These are phyloP conservation scores for Abramis brama DNA, from an alignment of 2,113 vertebrate genomes.

Conservation along the genomic window DNA sequence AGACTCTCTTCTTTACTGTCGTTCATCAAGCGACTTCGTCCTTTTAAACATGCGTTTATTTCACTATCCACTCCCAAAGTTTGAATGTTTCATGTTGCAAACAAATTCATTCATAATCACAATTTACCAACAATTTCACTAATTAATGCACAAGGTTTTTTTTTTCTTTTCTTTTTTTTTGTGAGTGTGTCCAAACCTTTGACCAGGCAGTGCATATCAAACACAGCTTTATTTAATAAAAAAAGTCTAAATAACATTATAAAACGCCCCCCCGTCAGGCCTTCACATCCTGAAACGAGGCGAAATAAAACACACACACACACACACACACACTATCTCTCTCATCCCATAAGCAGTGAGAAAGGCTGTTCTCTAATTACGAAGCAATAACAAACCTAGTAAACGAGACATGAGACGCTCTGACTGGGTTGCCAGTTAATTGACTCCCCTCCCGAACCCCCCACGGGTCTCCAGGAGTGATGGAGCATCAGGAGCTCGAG, in stretches of 20 bases:
- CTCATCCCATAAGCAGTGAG: slow-evolving; percentile 76
- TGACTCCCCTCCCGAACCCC: slow-evolving; percentile 50
- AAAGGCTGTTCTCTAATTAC: slow-evolving; percentile 77
- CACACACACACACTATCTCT: slow-evolving; percentile 48
- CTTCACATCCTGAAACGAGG: neutral
- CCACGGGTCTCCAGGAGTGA: slow-evolving; percentile 66
- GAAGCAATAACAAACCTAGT: slow-evolving; percentile 80
- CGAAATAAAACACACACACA: neutral
- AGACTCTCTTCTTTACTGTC: neutral
- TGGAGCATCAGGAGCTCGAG: slow-evolving; percentile 70
- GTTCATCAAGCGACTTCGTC: neutral
- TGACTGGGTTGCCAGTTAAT: slow-evolving; percentile 69
- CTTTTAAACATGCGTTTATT: neutral
- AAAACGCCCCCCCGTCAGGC: neutral
- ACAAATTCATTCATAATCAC: neutral
- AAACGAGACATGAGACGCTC: slow-evolving; percentile 74
- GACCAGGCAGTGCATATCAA: neutral
- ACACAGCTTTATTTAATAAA: neutral
- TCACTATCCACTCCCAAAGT: neutral
- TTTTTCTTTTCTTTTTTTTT: too few species aligned
- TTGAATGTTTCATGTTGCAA: neutral
- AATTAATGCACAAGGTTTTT: neutral
- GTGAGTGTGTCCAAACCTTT: neutral
- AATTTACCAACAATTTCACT: neutral
- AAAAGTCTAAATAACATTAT: slow-evolving; percentile 6